phyloP scores from a whole-genome alignment of 2,797 vertebrate species.

The Enteromius argenteus region DNA sequence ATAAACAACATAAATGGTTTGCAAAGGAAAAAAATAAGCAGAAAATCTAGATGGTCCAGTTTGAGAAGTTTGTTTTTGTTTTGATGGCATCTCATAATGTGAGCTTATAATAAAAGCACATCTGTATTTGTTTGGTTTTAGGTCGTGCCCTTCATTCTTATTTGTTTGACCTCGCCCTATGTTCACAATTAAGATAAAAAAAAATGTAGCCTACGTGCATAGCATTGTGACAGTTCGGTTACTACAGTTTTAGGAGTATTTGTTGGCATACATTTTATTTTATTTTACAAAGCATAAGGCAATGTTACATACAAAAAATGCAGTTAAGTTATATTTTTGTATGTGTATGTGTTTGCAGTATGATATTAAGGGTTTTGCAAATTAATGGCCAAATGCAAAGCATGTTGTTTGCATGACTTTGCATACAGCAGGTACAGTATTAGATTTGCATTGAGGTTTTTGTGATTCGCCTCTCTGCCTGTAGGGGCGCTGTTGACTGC shows the following conservation, averaged over 20 bases:
- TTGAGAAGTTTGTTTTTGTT: not conserved
- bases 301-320: not conserved
- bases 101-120: not conserved
- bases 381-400: not conserved
- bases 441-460: not conserved
- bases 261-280: not conserved
- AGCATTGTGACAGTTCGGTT: not conserved
- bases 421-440: not conserved
- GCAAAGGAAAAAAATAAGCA: too few species aligned
- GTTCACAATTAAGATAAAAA: too few species aligned
- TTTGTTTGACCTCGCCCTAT: not conserved
- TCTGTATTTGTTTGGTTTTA: not conserved
- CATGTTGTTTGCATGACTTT: not conserved
- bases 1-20: not conserved
- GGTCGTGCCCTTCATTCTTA: not conserved
- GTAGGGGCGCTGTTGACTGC: constrained; percentile 89
- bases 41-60: not conserved
- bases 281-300: not conserved
- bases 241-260: not conserved
- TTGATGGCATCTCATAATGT: not conserved
- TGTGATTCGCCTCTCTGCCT: constrained; percentile 41
- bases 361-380: not conserved
- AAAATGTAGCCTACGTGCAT: too few species aligned
- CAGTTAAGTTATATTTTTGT: not conserved
- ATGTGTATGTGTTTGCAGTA: not conserved